Evolutionary conservation across 2,113 vertebrate species (phyloP), one percentile per base, ranked within the genome.

Genomic region (Odontesthes bonariensis): DNA sequence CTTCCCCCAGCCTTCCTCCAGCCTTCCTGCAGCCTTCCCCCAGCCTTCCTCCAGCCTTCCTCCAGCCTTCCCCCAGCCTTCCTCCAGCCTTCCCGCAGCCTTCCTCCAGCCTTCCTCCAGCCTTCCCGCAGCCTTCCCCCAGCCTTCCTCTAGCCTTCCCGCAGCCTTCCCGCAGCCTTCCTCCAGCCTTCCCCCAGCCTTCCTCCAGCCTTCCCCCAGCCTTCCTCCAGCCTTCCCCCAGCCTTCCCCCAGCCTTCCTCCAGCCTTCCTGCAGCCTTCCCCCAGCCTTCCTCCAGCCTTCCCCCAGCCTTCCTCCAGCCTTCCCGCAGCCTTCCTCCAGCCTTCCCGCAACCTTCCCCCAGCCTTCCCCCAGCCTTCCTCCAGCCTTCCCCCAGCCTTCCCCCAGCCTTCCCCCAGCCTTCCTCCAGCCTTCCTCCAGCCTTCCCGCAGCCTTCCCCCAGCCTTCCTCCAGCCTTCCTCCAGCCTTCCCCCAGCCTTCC

Each of bases 21-120:
- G n/a, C n/a, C n/a, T n/a, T n/a, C n/a, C n/a, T n/a, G 27, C 27
- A 27, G 27, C 27, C 27, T 27, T 84, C 78, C 74, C 67, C 51
- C 1, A 55, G 47, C 51, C 46, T 5, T 52, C 56, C 10, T 17
- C 58, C 40, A 5, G 57, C 67, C 54, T 17, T n/a, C n/a, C n/a
- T n/a, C 2, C 27, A 27, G 27, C 27, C 27, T 27, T 84, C 78
- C 74, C 67, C 51, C 1, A 55, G 47, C 51, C 46, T 5, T 52
- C 56, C 10, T 17, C 58, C 40, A 5, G 57, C 67, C 54, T 17
- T n/a, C n/a, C n/a, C n/a, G 27, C 27, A 27, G 27, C 27, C 27
- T 27, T 84, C 78, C 74, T 70, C 51, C 1, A 55, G 47, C 51
- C 46, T 5, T 52, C 56, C 10, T 17, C 58, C 40, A 5, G 57